These are phyloP conservation scores for Phoenoteleia sp. DNA, from an alignment of 2,888 invertebrate species.

Conservation along the genomic window DNA sequence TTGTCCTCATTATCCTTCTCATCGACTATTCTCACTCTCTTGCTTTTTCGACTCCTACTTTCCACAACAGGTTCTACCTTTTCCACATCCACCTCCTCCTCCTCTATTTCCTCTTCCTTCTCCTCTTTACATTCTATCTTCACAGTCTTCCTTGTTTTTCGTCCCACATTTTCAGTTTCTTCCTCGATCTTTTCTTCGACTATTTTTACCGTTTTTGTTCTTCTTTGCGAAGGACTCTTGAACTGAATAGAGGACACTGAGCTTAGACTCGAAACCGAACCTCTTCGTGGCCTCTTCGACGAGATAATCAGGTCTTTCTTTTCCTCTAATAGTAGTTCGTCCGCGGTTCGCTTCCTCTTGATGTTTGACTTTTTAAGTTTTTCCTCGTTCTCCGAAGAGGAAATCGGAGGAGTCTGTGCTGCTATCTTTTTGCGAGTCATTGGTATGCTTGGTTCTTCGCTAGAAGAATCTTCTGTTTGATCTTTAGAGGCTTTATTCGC, in stretches of 20 bases:
- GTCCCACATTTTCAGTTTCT: neutral
- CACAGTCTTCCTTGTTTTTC: conserved; percentile 14
- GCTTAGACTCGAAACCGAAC: conserved; percentile 8
- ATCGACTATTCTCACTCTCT: neutral
- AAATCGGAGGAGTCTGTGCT: neutral
- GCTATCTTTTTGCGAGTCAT: neutral
- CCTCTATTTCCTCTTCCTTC: neutral
- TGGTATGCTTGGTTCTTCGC: conserved; percentile 17
- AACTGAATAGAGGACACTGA: conserved; percentile 14
- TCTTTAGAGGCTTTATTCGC: too few species aligned
- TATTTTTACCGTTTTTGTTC: neutral
- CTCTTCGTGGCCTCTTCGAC: neutral
- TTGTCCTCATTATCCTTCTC: too few species aligned
- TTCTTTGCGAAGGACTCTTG: conserved; percentile 5
- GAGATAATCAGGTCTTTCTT: neutral
- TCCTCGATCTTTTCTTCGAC: neutral
- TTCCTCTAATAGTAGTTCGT: neutral
- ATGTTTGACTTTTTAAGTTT: neutral
- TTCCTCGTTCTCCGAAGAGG: conserved; percentile 10
- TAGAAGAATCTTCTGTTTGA: neutral
- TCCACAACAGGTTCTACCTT: too few species aligned
- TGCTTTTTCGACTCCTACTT: too few species aligned
- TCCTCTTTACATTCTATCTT: conserved; percentile 6
- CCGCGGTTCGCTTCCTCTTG: neutral
- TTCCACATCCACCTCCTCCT: conserved; percentile 7